Conservation (phyloP, 1,140 invertebrate genomes). For the Drosophila suzukii region DNA sequence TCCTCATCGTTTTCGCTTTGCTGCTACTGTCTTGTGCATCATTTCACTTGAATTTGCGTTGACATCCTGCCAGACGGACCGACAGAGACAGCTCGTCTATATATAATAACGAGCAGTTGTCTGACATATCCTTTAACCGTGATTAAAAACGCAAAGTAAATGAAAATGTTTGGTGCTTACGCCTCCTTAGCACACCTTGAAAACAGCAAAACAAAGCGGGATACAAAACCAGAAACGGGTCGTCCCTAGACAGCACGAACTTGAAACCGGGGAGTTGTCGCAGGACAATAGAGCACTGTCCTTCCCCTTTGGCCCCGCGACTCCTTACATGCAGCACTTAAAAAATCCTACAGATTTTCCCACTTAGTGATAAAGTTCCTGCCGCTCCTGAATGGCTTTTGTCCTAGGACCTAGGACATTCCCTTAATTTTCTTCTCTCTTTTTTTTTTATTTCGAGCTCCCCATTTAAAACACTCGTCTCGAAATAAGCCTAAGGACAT, state of each 20-base stretch:
- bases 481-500: conserved; percentile 59
- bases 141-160: conserved; percentile 81
- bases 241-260: conserved; percentile 50
- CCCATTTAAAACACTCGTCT: conserved; percentile 60
- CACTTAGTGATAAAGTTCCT: conserved; percentile 78
- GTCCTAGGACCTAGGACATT: conserved; percentile 50
- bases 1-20: conserved; percentile 22
- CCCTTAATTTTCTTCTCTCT: conserved; percentile 4
- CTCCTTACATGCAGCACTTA: conserved; percentile 59
- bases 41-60: conserved; percentile 80
- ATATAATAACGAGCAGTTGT: conserved; percentile 61
- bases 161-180: conserved; percentile 81
- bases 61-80: conserved; percentile 61
- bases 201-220: conserved; percentile 62
- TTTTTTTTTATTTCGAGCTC: conserved; percentile 25
- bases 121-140: conserved; percentile 81
- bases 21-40: conserved; percentile 61
- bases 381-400: conserved; percentile 63
- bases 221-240: conserved; percentile 25
- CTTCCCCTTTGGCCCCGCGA: conserved; percentile 12
- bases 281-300: conserved; percentile 61
- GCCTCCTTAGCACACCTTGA: conserved; percentile 82
- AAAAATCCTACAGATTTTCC: conserved; percentile 81
- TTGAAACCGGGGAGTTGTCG: conserved; percentile 45
- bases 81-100: conserved; percentile 41